phyloP scores from a whole-genome alignment of 2,797 vertebrate genomes.

The Micrastur ruficollis region DNA sequence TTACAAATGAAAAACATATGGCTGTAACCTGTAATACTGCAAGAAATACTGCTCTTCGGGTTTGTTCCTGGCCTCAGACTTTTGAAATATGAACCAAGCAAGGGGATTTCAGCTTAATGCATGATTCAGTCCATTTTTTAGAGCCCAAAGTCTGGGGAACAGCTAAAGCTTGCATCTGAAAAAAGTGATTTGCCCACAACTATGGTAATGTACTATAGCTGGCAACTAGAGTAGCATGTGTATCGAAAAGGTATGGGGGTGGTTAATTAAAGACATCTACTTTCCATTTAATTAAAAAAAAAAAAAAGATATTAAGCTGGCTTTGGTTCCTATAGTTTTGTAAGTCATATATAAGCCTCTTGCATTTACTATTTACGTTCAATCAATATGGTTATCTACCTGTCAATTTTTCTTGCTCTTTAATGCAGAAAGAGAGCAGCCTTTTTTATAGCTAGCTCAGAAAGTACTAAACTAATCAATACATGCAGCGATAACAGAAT shows the following conservation, averaged over 20 bases:
- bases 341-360: slow-evolving; percentile 50
- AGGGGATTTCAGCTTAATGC: slow-evolving; percentile 66
- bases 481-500: slow-evolving; percentile 80
- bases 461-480: slow-evolving; percentile 79
- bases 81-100: slow-evolving; percentile 72
- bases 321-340: slow-evolving; percentile 33
- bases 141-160: not conserved
- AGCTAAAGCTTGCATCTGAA: slow-evolving; percentile 4
- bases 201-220: not conserved
- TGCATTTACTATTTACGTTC: slow-evolving; percentile 70
- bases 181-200: slow-evolving; percentile 1
- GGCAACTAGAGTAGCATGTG: not conserved
- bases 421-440: slow-evolving; percentile 63
- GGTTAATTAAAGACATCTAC: slow-evolving; percentile 44
- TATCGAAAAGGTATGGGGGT: slow-evolving; percentile 1
- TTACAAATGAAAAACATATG: slow-evolving; percentile 76
- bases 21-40: slow-evolving; percentile 64
- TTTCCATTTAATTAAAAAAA: slow-evolving; percentile 41
- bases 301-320: not conserved
- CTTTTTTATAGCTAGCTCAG: slow-evolving; percentile 69
- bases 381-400: slow-evolving; percentile 81
- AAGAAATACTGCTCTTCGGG: slow-evolving; percentile 63
- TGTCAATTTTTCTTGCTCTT: slow-evolving; percentile 78
- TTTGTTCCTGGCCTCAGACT: slow-evolving; percentile 50
- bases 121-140: slow-evolving; percentile 57